These are phyloP conservation scores for Mormoops blainvillei DNA, from an alignment of 2,113 vertebrate species.

Conservation along the genomic window DNA sequence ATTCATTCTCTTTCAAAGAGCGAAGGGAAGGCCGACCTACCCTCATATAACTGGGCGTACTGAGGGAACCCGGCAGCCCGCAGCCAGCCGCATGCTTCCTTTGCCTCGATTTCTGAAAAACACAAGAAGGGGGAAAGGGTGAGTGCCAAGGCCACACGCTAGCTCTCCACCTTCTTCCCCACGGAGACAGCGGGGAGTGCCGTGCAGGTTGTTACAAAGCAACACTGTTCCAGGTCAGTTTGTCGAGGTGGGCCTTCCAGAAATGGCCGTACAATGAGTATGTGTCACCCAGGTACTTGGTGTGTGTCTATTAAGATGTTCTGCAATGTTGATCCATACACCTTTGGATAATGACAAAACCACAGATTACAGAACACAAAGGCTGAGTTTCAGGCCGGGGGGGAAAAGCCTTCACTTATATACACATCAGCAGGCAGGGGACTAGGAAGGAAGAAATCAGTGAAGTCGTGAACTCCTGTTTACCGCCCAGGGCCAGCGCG, in stretches of 20 bases:
- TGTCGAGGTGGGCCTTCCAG: background rate
- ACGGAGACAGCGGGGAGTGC: background rate
- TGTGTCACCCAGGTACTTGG: background rate
- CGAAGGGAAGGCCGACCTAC: constrained; percentile 75
- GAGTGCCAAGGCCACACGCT: background rate
- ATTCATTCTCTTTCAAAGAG: background rate
- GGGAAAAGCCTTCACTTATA: background rate
- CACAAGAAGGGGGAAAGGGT: constrained; percentile 60
- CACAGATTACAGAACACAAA: background rate
- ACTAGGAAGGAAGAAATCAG: background rate
- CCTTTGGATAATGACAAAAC: background rate
- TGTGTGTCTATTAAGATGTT: background rate
- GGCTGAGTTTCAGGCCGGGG: background rate
- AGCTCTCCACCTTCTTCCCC: background rate
- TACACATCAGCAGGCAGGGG: background rate
- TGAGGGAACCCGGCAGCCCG: constrained; percentile 98
- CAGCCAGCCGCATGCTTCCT: constrained; percentile 97
- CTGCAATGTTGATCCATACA: background rate
- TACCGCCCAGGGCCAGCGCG: background rate
- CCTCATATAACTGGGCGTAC: constrained; percentile 96
- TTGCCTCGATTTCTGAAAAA: constrained; percentile 94
- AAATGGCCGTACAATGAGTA: background rate
- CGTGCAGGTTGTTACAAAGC: background rate
- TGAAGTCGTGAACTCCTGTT: background rate
- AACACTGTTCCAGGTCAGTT: background rate